A percentile compares a stretch with the other conserved stretches of the same genome.
These are phyloP conservation scores for Desmophyllum pertusum DNA, from an alignment of 92 coral and sea anemone genomes.

Conservation along the genomic window DNA sequence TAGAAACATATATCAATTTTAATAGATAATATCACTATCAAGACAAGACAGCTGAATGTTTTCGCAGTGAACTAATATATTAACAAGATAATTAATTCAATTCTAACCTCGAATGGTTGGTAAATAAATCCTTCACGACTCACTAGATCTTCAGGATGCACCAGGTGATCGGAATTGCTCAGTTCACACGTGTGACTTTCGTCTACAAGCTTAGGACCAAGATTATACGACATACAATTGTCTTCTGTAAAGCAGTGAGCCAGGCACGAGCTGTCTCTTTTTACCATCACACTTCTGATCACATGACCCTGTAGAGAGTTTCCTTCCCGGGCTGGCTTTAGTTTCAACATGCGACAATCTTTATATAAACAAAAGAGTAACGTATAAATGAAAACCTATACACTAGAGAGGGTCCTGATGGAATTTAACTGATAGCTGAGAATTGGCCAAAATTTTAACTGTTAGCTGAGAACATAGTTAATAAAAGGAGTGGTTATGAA, in stretches of 20 bases:
- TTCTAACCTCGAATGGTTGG: neutral
- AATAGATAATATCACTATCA: no score
- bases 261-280: neutral
- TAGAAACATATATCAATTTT: no score
- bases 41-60: no score
- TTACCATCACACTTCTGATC: neutral
- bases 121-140: neutral
- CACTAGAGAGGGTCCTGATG: no score
- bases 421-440: no score
- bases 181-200: neutral
- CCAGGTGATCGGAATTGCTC: conserved; percentile 17
- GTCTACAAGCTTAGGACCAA: conserved; percentile 2
- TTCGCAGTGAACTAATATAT: no score
- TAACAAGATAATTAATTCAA: no score
- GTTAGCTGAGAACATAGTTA: no score
- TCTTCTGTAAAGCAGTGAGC: neutral
- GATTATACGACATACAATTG: conserved; percentile 4
- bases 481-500: no score
- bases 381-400: no score
- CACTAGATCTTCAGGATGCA: conserved; percentile 15
- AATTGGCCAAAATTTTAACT: no score
- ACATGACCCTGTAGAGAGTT: neutral
- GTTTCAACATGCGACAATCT: neutral
- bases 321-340: neutral
- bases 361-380: neutral